These are phyloP conservation scores for Oreamnos americanus DNA, from an alignment of 2,113 vertebrate species.

Conservation along the genomic window DNA sequence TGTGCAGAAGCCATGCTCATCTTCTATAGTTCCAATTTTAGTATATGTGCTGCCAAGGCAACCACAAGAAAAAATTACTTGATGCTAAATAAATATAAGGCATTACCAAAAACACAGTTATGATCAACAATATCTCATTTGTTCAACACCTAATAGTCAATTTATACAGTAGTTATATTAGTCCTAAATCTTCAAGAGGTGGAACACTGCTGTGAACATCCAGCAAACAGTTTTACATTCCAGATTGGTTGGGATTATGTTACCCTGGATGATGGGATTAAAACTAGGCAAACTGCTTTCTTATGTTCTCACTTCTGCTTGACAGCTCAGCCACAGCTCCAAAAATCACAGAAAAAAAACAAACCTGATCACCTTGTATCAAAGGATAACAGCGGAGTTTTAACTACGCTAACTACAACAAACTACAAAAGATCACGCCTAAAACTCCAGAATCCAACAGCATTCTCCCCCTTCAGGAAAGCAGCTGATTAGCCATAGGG, in stretches of 20 bases:
- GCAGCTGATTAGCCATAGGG: conserved; percentile 33
- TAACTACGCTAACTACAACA: neutral
- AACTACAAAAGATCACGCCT: neutral
- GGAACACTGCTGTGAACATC: neutral
- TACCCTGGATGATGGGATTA: neutral
- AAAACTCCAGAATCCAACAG: conserved; percentile 7
- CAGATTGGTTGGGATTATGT: neutral
- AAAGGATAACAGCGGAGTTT: neutral
- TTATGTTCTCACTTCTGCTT: neutral
- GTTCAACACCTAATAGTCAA: neutral
- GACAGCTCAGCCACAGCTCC: neutral
- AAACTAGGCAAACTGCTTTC: neutral
- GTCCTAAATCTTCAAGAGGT: conserved; percentile 5
- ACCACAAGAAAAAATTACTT: conserved; percentile 8
- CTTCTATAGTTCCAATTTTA: neutral
- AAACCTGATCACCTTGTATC: neutral
- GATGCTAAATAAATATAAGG: conserved; percentile 20
- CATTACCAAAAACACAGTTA: neutral
- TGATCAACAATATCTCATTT: neutral
- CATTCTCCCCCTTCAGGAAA: neutral
- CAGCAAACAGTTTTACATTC: neutral
- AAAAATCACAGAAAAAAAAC: conserved; percentile 15
- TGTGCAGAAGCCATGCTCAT: neutral
- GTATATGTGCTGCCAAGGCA: neutral
- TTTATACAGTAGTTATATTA: neutral